Percentiles rank a stretch among this genome's conserved stretches.
Conservation (phyloP, 2,888 invertebrate species). For the Phengaris alcon region DNA sequence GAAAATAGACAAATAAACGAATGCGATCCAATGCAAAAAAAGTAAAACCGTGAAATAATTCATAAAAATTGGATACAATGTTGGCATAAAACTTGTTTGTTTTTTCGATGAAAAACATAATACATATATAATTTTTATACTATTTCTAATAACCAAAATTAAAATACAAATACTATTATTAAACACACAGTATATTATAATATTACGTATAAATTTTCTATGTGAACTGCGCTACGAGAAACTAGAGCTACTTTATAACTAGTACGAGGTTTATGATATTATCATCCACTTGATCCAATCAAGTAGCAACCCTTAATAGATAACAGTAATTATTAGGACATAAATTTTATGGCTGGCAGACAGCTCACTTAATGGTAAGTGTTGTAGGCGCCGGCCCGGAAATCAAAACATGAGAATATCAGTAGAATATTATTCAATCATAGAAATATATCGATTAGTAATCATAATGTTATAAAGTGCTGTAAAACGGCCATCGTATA, state of each 20-base stretch:
- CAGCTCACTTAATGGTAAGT: slow-evolving; percentile 23
- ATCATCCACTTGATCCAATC: slow-evolving; percentile 12
- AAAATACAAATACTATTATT: too few relatives aligned
- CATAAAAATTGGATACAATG: too few relatives aligned
- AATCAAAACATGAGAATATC: slow-evolving; percentile 3
- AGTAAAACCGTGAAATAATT: too few relatives aligned
- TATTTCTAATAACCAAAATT: too few relatives aligned
- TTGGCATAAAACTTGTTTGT: too few relatives aligned
- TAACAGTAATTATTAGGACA: slow-evolving; percentile 25
- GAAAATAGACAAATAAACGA: too few relatives aligned
- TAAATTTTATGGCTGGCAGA: slow-evolving; percentile 19
- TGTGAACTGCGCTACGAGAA: too few relatives aligned
- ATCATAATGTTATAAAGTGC: background rate
- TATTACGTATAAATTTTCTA: too few relatives aligned
- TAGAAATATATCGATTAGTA: background rate
- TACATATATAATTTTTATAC: too few relatives aligned
- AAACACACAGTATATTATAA: too few relatives aligned
- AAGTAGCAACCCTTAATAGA: slow-evolving; percentile 19
- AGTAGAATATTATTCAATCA: background rate
- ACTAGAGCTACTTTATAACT: background rate
- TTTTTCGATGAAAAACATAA: too few relatives aligned
- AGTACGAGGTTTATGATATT: slow-evolving; percentile 3
- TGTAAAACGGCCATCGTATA: background rate
- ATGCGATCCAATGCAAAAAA: too few relatives aligned
- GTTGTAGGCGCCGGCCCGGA: slow-evolving; percentile 2